Evolutionary conservation across 92 coral and sea anemone species (phyloP), one percentile per base, ranked within the genome.

Genomic region (Montipora capitata): DNA sequence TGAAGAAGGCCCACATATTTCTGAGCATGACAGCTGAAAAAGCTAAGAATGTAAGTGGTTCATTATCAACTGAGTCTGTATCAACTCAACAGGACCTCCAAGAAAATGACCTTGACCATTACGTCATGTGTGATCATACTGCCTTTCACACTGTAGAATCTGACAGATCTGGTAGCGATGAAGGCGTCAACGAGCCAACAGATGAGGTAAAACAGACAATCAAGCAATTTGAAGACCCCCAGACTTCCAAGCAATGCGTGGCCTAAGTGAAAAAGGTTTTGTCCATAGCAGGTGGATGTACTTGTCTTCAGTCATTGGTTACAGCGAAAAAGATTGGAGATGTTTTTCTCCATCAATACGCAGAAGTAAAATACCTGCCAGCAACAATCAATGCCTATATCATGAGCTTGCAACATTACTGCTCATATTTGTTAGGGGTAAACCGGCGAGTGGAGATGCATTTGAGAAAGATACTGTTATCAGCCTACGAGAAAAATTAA

Each of bases 341-440:
- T n/a, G 72, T n/a, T 2, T 91, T 94, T 77, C 35, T 95, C 1
- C 80, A 81, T 14, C 58, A 94, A 54, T 89, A 82, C 43, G 94
- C 90, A 13, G 76, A 79, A 3, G 62, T 41, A 15, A 72, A 84
- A 58, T 92, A 84, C 51, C 62, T 62, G 16, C 87, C 96, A 0
- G 81, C 81, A 44, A 95, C 94, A 0, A 90, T 87, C 8, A 95
- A 92, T 59, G 81, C 92, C 3, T 90, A 83, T 43, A 77, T 95
- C 70, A 90, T 88, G 96, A 95, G 95, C 76, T 54, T 92, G 18
- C 92, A 85, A 13, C 93, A 92, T 70, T 88, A 44, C 70, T 88
- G 86, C 73, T 81, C 90, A 38, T 92, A 77, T 68, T 72, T 92
- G 65, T 68, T 92, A 27, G 74, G 87, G 41, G 90, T 9, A 71